Evolutionary conservation across 2,888 invertebrate genomes (phyloP).

Genomic region (Maniola hyperantus): DNA sequence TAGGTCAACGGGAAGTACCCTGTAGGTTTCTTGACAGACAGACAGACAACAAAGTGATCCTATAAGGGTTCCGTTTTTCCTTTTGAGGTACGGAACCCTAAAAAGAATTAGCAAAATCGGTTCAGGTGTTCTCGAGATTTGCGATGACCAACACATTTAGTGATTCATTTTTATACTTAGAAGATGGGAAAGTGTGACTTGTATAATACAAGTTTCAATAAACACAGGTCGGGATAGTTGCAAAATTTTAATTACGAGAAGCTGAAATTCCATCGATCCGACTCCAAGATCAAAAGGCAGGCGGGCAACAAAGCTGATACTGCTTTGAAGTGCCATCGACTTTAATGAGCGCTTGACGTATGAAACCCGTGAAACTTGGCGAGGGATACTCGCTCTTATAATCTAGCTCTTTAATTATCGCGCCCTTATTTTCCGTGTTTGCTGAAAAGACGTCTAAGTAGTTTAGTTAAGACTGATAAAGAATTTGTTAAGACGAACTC

Average conservation of each 20-base stretch:
- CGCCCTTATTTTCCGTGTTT: slow-evolving; percentile 48
- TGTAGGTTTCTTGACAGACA: no score
- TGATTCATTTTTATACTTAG: no score
- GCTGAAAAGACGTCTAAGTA: neutral
- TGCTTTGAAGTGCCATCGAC: slow-evolving; percentile 61
- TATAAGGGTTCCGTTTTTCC: no score
- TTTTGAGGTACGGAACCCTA: no score
- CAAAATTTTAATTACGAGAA: slow-evolving; percentile 67
- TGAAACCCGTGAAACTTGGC: slow-evolving; percentile 39
- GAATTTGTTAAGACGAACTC: neutral
- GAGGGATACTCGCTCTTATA: slow-evolving; percentile 46
- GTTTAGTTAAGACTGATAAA: neutral
- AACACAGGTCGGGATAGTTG: slow-evolving; percentile 49
- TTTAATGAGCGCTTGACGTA: slow-evolving; percentile 52
- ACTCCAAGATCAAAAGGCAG: slow-evolving; percentile 61
- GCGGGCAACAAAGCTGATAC: slow-evolving; percentile 63
- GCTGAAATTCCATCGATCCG: slow-evolving; percentile 62
- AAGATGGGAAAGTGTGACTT: no score
- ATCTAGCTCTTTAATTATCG: slow-evolving; percentile 48
- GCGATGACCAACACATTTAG: no score
- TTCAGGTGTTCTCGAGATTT: no score
- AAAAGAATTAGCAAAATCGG: no score
- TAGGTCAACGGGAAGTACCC: no score
- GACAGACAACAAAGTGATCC: no score
- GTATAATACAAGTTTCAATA: no score